Evolutionary conservation across 2,113 vertebrate species (phyloP).

Genomic region (Pteronura brasiliensis): DNA sequence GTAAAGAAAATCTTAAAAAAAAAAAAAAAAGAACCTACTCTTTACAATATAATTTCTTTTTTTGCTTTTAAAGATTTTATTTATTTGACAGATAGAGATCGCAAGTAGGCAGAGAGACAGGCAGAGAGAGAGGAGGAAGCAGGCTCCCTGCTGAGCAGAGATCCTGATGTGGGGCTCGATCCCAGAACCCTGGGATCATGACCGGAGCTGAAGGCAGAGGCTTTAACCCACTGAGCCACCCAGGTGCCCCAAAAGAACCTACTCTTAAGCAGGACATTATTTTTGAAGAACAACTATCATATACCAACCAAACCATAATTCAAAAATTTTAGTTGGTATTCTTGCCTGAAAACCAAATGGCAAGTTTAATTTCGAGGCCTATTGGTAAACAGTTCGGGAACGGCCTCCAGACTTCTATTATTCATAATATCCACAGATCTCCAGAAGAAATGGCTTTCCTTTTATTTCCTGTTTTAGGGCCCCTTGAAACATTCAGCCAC

Average conservation of each 20-base stretch:
- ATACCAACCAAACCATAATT: neutral
- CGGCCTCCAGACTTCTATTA: neutral
- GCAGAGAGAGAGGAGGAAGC: too few species aligned
- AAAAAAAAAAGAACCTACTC: neutral
- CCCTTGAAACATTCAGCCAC: neutral
- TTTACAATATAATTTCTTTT: too few species aligned
- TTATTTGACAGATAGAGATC: too few species aligned
- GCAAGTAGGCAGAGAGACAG: too few species aligned
- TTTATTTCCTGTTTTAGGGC: neutral
- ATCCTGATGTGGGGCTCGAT: too few species aligned
- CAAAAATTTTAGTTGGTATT: neutral
- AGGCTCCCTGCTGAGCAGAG: too few species aligned
- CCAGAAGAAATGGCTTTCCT: neutral
- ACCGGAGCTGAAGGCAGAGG: too few species aligned
- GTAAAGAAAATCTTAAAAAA: too few species aligned
- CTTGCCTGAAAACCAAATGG: neutral
- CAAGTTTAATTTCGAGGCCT: neutral
- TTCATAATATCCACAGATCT: neutral
- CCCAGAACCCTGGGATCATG: too few species aligned
- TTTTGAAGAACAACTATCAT: neutral
- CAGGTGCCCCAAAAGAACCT: too few species aligned
- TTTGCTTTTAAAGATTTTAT: too few species aligned
- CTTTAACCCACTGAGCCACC: too few species aligned
- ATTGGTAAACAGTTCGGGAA: slow-evolving; percentile 3
- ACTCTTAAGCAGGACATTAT: neutral